phyloP scores from a whole-genome alignment of 2,888 invertebrate genomes.

The Pedicia rivosa region DNA sequence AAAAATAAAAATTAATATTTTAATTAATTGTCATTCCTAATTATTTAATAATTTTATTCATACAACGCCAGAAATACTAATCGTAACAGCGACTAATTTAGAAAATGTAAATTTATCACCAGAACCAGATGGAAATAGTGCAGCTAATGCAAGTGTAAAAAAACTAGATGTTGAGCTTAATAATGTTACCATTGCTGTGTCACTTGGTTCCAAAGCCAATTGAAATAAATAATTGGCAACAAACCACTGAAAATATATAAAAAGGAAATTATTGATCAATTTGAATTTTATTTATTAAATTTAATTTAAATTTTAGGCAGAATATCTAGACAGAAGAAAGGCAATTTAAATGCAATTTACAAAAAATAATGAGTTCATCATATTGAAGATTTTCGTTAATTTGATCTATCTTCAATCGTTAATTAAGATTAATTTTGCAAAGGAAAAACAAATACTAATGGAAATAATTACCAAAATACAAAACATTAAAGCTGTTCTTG shows the following conservation, averaged over 20 bases:
- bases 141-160: constrained; percentile 75
- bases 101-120: constrained; percentile 75
- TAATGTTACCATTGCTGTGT: constrained; percentile 75
- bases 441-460: too few species aligned
- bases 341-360: too few species aligned
- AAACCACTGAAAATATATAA: constrained; percentile 65
- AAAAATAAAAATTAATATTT: constrained; percentile 14
- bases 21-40: constrained; percentile 3
- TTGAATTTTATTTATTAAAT: background rate
- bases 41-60: constrained; percentile 24
- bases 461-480: constrained; percentile 62
- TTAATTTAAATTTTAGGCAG: too few species aligned
- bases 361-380: too few species aligned
- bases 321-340: too few species aligned
- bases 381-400: too few species aligned
- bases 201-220: constrained; percentile 66
- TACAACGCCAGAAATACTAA: constrained; percentile 66
- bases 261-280: background rate
- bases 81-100: constrained; percentile 62
- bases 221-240: constrained; percentile 86
- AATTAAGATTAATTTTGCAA: too few species aligned
- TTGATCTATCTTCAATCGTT: too few species aligned
- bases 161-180: constrained; percentile 79
- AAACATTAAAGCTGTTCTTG: constrained; percentile 72
- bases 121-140: constrained; percentile 66